Base-by-base conservation (phyloP, 2,888 invertebrate genomes). In the Cryptops parisi region DNA sequence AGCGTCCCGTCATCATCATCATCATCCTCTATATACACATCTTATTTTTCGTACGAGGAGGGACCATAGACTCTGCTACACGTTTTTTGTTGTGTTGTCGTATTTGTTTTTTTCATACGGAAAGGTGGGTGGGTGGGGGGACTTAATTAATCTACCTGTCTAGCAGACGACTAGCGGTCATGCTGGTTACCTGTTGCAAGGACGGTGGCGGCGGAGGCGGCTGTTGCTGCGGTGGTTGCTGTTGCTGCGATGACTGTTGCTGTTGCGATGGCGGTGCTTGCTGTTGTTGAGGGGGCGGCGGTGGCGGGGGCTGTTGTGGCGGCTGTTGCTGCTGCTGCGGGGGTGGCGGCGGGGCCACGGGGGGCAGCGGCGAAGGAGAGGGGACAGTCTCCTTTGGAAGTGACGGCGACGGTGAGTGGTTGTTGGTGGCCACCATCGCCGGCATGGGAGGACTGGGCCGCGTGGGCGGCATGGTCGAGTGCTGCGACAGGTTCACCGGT, bases 401-500 rank as follows among this genome's bases (percentile, higher is more conserved):
- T 26, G 56, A 56, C 17, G 56, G 56, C 15, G 56, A 56, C 33
- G 56, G 56, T 21, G 56, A 50, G 39, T 56, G 56, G 39, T 56
- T 56, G 48, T 56, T 56, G 23, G 56, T 52, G 53, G 47, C 54
- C 54, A 39, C 27, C 27, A 78, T 44, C 78, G 75, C 3, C 23
- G 60, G 57, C 52, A 58, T 58, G 27, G 77, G 74, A 33, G 74
- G 71, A n/a, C 77, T 76, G 61, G 76, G 78, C 23, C 78, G 77
- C 52, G 58, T 39, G 67, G 74, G 74, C 39, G 53, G 54, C 48
- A 27, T 56, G 22, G 52, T 54, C 39, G 27, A 47, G 19, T 27
- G 39, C 12, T 52, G 53, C 51, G 47, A 49, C 17, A 52, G 56
- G 21, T 52, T 52, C 23, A 52, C 52, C 5, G 53, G 53, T 40